Evolutionary conservation across 2,113 vertebrate species (phyloP).

Genomic region (Junco hyemalis): DNA sequence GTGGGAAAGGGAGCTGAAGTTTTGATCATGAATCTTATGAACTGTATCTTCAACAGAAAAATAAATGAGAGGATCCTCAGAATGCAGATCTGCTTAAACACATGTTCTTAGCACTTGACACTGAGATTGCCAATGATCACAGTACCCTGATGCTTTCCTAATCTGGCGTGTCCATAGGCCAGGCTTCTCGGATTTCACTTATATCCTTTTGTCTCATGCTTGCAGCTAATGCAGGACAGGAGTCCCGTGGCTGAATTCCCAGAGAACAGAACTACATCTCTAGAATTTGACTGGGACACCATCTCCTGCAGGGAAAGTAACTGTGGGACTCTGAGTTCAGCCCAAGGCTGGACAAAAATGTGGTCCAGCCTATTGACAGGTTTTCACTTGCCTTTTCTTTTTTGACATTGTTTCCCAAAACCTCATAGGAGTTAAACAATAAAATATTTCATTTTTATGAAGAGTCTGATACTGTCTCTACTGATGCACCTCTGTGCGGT

Average conservation of each 20-base stretch:
- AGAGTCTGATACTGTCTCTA: neutral
- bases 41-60: neutral
- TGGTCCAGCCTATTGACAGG: neutral
- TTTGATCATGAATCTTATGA: neutral
- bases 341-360: neutral
- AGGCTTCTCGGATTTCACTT: conserved; percentile 12
- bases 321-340: neutral
- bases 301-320: neutral
- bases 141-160: neutral
- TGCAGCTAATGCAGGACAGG: neutral
- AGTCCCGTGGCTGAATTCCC: neutral
- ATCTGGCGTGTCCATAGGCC: neutral
- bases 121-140: neutral
- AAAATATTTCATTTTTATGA: accelerated
- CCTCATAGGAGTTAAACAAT: neutral
- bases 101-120: neutral
- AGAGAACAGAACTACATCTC: neutral
- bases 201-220: neutral
- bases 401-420: neutral
- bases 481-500: neutral
- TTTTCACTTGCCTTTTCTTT: neutral
- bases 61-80: neutral
- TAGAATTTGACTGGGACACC: neutral
- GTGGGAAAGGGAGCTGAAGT: neutral
- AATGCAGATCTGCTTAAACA: neutral